A percentile compares a stretch with the other conserved stretches of the same genome.
Conservation (phyloP, 2,113 vertebrate genomes). For the Morone saxatilis region DNA sequence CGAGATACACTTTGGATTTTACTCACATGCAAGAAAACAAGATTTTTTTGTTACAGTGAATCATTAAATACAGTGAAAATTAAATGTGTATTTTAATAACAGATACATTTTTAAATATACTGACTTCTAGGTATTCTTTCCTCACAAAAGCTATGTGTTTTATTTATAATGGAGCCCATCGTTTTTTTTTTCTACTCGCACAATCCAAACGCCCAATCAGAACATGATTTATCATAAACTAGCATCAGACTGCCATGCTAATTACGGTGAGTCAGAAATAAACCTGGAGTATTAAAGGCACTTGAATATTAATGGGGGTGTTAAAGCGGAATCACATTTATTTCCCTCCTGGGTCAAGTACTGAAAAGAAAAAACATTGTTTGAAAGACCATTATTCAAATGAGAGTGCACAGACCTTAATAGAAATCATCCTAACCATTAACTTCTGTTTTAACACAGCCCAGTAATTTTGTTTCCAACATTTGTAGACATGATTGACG, state of each 20-base stretch:
- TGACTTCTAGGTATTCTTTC: background rate
- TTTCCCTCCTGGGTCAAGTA: slow-evolving; percentile 79
- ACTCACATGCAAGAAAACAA: background rate
- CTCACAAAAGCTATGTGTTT: background rate
- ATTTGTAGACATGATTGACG: slow-evolving; percentile 73
- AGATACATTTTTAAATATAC: slow-evolving; percentile 1
- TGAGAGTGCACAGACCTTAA: slow-evolving; percentile 80
- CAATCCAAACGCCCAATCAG: slow-evolving; percentile 51
- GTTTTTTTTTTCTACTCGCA: slow-evolving; percentile 3
- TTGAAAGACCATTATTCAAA: slow-evolving; percentile 86
- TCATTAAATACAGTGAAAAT: background rate
- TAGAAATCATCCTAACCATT: slow-evolving; percentile 80
- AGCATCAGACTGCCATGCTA: slow-evolving; percentile 55
- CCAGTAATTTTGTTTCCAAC: slow-evolving; percentile 72
- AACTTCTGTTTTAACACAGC: slow-evolving; percentile 76
- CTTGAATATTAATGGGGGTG: slow-evolving; percentile 84
- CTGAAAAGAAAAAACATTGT: slow-evolving; percentile 71
- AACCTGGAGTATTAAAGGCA: slow-evolving; percentile 79
- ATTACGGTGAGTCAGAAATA: slow-evolving; percentile 73
- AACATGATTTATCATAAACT: slow-evolving; percentile 63
- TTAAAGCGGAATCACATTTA: slow-evolving; percentile 79
- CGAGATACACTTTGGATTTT: background rate
- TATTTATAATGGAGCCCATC: slow-evolving; percentile 22
- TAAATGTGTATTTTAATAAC: background rate
- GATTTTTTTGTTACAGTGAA: background rate